Base-by-base conservation (phyloP, 2,113 vertebrate species). In the Opisthocomus hoazin region DNA sequence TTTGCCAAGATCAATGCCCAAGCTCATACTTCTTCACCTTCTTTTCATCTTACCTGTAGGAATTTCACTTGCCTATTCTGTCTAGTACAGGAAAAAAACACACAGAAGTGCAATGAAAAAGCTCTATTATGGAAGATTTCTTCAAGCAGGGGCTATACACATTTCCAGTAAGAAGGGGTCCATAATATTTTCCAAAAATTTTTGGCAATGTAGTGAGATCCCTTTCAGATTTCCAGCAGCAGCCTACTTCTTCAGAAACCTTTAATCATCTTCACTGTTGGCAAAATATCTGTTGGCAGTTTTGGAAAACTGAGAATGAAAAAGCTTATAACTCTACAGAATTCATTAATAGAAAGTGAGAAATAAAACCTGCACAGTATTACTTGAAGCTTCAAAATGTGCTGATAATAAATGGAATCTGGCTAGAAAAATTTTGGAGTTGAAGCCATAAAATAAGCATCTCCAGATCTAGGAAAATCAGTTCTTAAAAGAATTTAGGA, bases 211-310 rank as follows among this genome's bases (percentile, higher is more conserved):
- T 27, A 80, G 21, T 48, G 34, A 54, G 73, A 95, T 91, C 88
- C 81, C 46, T 95, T 96, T 96, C 82, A 94, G 92, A 91, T 93
- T 96, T 97, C 76, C 93, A 96, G 89, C 90, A 91, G 82, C 76
- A 94, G 75, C 53, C 86, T 88, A 29, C 75, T 93, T 84, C 84
- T 93, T 95, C 86, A 97, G 81, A 94, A 96, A 80, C 75, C 65
- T 96, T 96, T 97, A 95, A 97, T 96, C 93, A 96, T 95, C 91
- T 77, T 95, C 15, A 15, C 69, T 96, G 46, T 60, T 97, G 97
- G 95, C 94, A 96, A 91, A 84, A 93, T 87, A 91, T 96, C 92
- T 95, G 84, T 94, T 94, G 73, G 57, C 89, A 85, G 69, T 68
- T 93, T 80, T 96, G 58, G 90, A 87, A 94, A 96, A 71, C 87